A percentile compares a stretch with the other conserved stretches of the same genome.
phyloP scores from a whole-genome alignment of 2,888 invertebrate genomes.

The Capitulum mitella region DNA sequence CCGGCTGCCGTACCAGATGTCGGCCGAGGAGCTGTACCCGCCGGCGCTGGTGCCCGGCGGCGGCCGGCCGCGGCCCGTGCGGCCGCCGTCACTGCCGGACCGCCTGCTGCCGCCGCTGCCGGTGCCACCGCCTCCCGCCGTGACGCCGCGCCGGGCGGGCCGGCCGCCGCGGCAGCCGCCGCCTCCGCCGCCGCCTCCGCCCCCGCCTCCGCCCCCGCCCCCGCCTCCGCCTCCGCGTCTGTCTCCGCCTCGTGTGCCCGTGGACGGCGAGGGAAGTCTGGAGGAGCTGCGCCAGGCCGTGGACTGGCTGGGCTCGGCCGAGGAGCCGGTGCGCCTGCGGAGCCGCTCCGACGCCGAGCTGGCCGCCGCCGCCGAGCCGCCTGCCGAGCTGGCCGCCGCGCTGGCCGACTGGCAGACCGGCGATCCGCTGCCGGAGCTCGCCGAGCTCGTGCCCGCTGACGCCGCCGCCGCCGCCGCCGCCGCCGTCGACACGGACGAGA shows the following conservation, averaged over 20 bases:
- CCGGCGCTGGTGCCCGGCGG: not conserved
- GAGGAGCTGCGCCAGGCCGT: not conserved
- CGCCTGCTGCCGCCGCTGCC: conserved; percentile 12
- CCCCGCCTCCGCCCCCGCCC: no score
- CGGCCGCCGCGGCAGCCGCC: not conserved
- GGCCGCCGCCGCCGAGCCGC: not conserved
- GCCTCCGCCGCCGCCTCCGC: no score
- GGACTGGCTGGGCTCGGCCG: not conserved
- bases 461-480: not conserved
- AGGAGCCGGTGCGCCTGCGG: not conserved
- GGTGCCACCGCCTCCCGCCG: not conserved
- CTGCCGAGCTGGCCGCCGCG: not conserved
- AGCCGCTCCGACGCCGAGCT: not conserved
- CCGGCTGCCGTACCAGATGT: conserved; percentile 3
- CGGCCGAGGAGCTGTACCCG: conserved; percentile 1
- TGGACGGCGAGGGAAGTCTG: not conserved
- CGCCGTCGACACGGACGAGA: not conserved
- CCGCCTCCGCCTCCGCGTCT: no score
- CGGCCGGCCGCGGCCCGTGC: not conserved
- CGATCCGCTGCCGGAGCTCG: not conserved
- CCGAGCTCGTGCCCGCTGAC: not conserved
- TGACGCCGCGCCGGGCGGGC: not conserved
- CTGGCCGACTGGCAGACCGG: not conserved
- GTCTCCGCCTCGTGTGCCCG: no score
- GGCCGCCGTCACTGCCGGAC: not conserved